Evolutionary conservation across 2,113 vertebrate genomes (phyloP), one percentile per base, ranked within the genome.

Genomic region (Andinoacara biseriatus): DNA sequence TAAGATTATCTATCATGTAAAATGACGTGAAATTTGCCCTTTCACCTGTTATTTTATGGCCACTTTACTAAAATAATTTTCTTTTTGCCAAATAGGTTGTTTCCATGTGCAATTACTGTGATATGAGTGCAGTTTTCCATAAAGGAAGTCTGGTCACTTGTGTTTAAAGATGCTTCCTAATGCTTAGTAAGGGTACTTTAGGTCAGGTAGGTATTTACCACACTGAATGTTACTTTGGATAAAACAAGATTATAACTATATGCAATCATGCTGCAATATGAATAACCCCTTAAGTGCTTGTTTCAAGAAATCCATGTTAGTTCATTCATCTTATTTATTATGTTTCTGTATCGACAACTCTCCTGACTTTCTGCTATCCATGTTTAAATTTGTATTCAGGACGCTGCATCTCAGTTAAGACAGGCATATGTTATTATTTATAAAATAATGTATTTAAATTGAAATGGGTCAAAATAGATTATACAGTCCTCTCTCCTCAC

Each of bases 271-370:
- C 63, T 84, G 18, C 77, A 67, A 83, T 90, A 90, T 93, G 89
- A 92, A 92, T 89, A 91, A 76, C 78, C 83, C 52, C 54, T 4
- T 90, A 87, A 93, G 93, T 94, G 91, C 88, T 90, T 85, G 77
- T 95, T 94, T 94, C 94, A 90, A 92, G 93, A 94, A 94, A 92
- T 89, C 58, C 83, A 90, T 86, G 87, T 74, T 86, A 90, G 88
- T 87, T 88, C 89, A 92, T 93, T 87, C 22, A 89, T 94, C 93
- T 93, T 92, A 58, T 82, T 80, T 87, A n/a, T 88, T 82, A 84
- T 88, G 78, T 43, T 20, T 82, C 60, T 75, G 18, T 85, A 62
- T 74, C 59, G 82, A 63, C 86, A 88, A 57, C 56, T 17, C 84
- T 69, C 18, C 61, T 87, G 78, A 90, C 81, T 89, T 86, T 61